A percentile compares a stretch with the other conserved stretches of the same genome.
Conservation (phyloP, 2,888 invertebrate species). For the Tenthredo scrophulariae region DNA sequence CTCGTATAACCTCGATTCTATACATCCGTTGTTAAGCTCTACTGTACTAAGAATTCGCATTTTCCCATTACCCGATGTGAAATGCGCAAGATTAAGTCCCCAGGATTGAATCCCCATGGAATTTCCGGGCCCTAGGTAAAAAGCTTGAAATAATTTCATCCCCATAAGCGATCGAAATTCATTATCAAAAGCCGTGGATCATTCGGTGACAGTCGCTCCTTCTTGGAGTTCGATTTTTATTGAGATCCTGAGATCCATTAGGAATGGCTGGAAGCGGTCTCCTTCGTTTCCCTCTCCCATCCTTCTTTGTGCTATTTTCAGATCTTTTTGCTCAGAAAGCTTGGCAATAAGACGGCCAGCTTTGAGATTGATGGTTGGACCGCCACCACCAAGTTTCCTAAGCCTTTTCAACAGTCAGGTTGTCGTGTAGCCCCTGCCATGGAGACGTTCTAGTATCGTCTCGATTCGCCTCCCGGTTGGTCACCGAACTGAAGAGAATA, state of each 20-base stretch:
- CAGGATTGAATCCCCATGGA: background rate
- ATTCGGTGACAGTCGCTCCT: background rate
- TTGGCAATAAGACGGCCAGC: constrained; percentile 42
- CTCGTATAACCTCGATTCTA: background rate
- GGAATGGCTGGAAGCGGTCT: background rate
- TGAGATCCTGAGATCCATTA: constrained; percentile 7
- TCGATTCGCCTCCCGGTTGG: background rate
- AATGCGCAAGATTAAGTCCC: background rate
- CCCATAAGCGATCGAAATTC: background rate
- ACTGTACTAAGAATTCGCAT: background rate
- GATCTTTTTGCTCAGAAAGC: background rate
- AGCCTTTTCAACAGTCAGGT: constrained; percentile 39
- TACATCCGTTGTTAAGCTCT: background rate
- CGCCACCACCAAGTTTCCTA: constrained; percentile 15
- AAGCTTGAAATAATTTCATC: background rate
- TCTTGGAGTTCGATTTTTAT: background rate
- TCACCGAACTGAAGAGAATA: constrained; percentile 37
- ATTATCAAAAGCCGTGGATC: background rate
- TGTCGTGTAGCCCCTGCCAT: background rate
- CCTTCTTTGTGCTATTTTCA: constrained; percentile 8
- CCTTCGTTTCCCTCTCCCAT: background rate
- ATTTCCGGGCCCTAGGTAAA: background rate
- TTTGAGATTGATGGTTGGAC: constrained; percentile 51
- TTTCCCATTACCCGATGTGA: background rate
- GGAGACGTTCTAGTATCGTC: background rate